Base-by-base conservation (phyloP, 2,797 vertebrate species). In the Pangasius macronema region DNA sequence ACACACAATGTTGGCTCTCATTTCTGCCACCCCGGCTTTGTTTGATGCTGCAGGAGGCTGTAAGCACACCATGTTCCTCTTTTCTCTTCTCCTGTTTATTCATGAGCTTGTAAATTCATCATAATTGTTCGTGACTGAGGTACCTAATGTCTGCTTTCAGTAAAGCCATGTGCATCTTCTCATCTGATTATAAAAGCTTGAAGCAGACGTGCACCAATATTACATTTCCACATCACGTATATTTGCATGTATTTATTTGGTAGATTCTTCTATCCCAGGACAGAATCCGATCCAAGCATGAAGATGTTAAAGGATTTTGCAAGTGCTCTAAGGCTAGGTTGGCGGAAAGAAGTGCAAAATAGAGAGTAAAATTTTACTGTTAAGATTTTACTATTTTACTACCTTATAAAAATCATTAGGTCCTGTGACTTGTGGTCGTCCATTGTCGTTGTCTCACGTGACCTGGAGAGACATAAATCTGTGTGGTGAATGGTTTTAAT, bases 61-160 rank as follows among this genome's bases (percentile, higher is more conserved):
- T 67, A n/a, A 33, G 84, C 51, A 87, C 87, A 80, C 67, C 16
- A 11, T 85, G 75, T 88, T 70, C 82, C 30, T n/a, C 70, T 82
- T 67, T 68, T 88, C 42, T 82, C 36, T 73, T 82, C 63, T 53
- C 14, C 76, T 90, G 85, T 85, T 88, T 88, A 89, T 88, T 90
- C 84, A 88, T 82, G 79, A 86, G 46, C 18, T 27, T 75, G 63
- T 85, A 70, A 73, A 65, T 84, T 87, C 67, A 68, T 59, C 73
- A n/a, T 84, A 36, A 84, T 49, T 59, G 86, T 81, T 36, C 33
- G 36, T 88, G 77, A 73, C 76, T 70, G 84, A 81, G 51, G 70
- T 36, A 6, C 22, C 30, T 61, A 76, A 87, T 86, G 73, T 87
- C 24, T 85, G 57, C 57, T 83, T 85, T 73, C 73, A 51, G 30